These are phyloP conservation scores for Dusona sp. DNA, from an alignment of 2,888 invertebrate species.

Conservation along the genomic window DNA sequence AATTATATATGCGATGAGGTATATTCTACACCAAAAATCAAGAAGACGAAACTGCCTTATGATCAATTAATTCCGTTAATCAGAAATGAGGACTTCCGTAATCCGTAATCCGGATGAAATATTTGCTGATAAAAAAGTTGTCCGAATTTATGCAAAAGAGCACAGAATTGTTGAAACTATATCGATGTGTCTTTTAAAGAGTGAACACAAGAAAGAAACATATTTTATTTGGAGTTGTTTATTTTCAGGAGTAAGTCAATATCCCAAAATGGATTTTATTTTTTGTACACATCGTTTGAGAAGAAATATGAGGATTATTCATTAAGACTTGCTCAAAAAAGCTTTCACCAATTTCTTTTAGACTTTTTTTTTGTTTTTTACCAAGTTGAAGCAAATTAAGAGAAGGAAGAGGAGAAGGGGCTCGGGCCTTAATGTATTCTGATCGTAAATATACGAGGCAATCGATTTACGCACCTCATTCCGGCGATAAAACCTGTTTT, in stretches of 20 bases:
- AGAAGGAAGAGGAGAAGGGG: not conserved
- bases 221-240: not conserved
- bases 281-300: not conserved
- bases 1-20: not conserved
- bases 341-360: slow-evolving; percentile 9
- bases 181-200: not conserved
- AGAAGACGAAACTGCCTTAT: not conserved
- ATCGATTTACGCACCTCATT: slow-evolving; percentile 64
- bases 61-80: not conserved
- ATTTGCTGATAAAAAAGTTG: not conserved
- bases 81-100: not conserved
- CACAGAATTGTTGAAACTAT: not conserved
- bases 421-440: slow-evolving; percentile 48
- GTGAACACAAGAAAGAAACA: not conserved
- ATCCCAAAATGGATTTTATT: not conserved
- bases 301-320: not conserved
- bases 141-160: not conserved
- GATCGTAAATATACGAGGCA: slow-evolving; percentile 46
- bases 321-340: not conserved
- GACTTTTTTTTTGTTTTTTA: not conserved
- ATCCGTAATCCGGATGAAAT: not conserved
- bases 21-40: not conserved
- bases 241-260: not conserved
- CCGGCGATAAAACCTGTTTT: slow-evolving; percentile 60
- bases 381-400: not conserved